Evolutionary conservation across 2,888 invertebrate genomes (phyloP), one percentile per base, ranked within the genome.

Genomic region (Acanthococcus lagerstroemiae): DNA sequence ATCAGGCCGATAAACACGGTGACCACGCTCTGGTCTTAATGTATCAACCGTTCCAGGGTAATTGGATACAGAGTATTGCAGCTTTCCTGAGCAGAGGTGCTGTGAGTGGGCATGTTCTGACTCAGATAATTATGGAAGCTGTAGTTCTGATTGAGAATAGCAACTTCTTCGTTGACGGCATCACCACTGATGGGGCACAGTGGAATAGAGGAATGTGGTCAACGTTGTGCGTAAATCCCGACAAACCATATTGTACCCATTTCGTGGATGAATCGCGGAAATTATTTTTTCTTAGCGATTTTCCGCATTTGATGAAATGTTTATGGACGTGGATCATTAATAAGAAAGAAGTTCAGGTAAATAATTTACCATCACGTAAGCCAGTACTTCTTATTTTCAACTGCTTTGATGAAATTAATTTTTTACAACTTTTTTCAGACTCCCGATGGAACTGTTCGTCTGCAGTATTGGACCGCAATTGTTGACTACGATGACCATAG

Each of bases 191-290:
- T 26, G 57, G 57, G n/a, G 60, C 50, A 2, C 3, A 15, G 5
- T 67, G 60, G 67, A 61, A 67, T 50, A 4, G 67, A 12, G 21
- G 25, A 26, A 65, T 65, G 67, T 67, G 55, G 65, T 65, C 25
- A n/a, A 56, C 19, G 26, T 65, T 67, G 37, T 50, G 63, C 19
- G 21, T 65, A 9, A 55, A 26, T n/a, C 26, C 17, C 30, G 21
- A 50, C 2, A n/a, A 26, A 17, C 48, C 30, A 1, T 19, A 19
- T 17, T 25, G 27, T 21, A 27, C 26, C 21, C 63, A 63, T 54
- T 30, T 52, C 52, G 46, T 21, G 30, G 63, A 63, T 21, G 30
- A 26, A 27, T 26, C 12, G 19, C 21, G 37, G 19, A 26, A 30
- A 30, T 22, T 63, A 2, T 37, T 21, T n/a, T 63, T 52, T 44